Base-by-base conservation (phyloP, 1,140 invertebrate genomes). In the Sarcophaga peregrina region DNA sequence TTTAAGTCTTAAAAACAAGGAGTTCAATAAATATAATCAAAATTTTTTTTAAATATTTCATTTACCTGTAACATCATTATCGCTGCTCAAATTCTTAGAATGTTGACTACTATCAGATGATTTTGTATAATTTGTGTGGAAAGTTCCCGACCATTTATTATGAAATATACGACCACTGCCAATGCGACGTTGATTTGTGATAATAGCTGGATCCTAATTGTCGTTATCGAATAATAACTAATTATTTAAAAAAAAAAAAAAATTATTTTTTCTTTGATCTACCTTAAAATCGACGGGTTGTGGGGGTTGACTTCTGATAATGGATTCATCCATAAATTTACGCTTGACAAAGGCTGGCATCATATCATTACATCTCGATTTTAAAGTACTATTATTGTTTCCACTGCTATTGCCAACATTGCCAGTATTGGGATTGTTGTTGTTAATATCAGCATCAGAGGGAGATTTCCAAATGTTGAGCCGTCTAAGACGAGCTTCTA, bases 141-240 rank as follows among this genome's bases (percentile, higher is more conserved):
- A 72, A 4, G 20, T 72, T 25, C n/a, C n/a, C 4, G 83, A 82
- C 86, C 86, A 89, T 84, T 88, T 89, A 2, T 84, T 83, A 73
- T 88, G 87, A 8, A 84, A 86, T 4, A 89, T 72, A 25, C 88
- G 88, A 37, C 88, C 88, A 73, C 88, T 90, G 10, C 88, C 88
- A 72, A 90, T 90, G n/a, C 88, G 88, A 62, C 88, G 85, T 80
- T 89, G 87, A 86, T 89, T 89, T 68, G 83, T 74, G 15, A 88
- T 87, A 83, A 89, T 89, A 2, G 87, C 76, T 15, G 83, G 75
- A 37, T 83, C 83, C 83, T 83, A 78, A 74, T 25, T 10, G 9
- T 73, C 9, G 15, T n/a, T 9, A 17, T 62, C 46, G 47, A 37
- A 48, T 74, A 46, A 15, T 6, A 80, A 80, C 9, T 54, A 80